phyloP scores from a whole-genome alignment of 64 coral and sea anemone species.

The Catalaphyllia jardinei region DNA sequence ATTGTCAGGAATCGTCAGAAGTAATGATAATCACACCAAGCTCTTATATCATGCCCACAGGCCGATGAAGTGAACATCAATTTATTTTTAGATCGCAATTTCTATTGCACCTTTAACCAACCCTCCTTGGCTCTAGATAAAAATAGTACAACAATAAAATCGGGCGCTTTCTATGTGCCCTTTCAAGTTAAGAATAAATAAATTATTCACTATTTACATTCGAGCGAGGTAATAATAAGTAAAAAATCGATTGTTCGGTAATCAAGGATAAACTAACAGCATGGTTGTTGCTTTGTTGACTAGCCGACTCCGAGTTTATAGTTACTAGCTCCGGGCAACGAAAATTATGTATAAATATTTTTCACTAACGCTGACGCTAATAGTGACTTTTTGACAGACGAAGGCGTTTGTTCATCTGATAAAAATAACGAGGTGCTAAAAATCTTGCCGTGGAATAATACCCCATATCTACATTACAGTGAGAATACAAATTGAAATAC shows the following conservation, averaged over 20 bases:
- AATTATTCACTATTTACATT: conserved; percentile 49
- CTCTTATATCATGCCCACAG: conserved; percentile 2
- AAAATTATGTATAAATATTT: conserved; percentile 20
- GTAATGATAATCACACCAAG: neutral
- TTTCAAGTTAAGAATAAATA: conserved; percentile 48
- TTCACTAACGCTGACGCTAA: neutral
- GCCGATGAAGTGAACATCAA: neutral
- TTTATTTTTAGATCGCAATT: conserved; percentile 29
- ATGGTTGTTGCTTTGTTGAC: neutral
- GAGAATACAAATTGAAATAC: neutral
- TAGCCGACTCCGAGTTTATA: neutral
- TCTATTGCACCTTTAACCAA: neutral
- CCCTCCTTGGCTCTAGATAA: neutral
- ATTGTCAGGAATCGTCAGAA: neutral
- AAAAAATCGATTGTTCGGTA: conserved; percentile 41
- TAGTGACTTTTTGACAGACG: neutral
- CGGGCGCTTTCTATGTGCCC: conserved; percentile 1
- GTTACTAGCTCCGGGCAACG: neutral
- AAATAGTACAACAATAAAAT: conserved; percentile 22
- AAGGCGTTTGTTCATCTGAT: conserved; percentile 22
- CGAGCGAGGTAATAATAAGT: conserved; percentile 23
- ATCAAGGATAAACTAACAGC: conserved; percentile 3
- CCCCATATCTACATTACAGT: neutral
- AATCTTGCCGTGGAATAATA: conserved; percentile 20
- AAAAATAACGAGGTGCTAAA: conserved; percentile 32